Evolutionary conservation across 2,113 vertebrate species (phyloP), one percentile per base, ranked within the genome.

Genomic region (Chlamydotis undulata): DNA sequence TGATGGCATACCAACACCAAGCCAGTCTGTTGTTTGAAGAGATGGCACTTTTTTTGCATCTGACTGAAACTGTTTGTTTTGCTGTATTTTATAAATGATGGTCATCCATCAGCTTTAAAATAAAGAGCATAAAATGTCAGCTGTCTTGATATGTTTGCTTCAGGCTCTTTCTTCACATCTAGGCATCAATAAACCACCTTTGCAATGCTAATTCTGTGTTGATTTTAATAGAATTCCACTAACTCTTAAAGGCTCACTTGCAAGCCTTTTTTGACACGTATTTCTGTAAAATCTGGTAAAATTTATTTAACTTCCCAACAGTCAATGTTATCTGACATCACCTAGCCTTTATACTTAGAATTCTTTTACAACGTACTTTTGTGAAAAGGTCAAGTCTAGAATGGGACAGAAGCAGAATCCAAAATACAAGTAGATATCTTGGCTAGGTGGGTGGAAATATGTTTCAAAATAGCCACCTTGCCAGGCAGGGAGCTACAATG

Each of bases 21-120:
- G 97, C 91, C 99, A 99, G 61, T 99, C 99, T 57, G 97, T 98
- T 53, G 98, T 99, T 87, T 99, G 96, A 98, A 52, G 23, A 81
- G 33, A 57, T 26, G 31, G 28, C 47, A 67, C 24, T 59, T 74
- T 77, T 77, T 22, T 61, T 43, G 68, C 60, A 35, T 64, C 43
- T 39, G 28, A 60, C 6, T 52, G 57, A 93, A 95, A 52, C 63
- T 49, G 61, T 82, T 75, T 53, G 63, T 93, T 96, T 78, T 96
- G 75, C 81, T 94, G 57, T 87, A 93, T 94, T 90, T 95, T 87
- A 80, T 76, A 83, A 94, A 60, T 59, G 63, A 47, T 83, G 67
- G n/a, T 76, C 69, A 87, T 41, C 21, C 39, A 63, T 67, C 29
- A 67, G 61, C 56, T 74, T 96, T 82, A 90, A 96, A 97, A 94